Evolutionary conservation across 2,797 vertebrate species (phyloP), one percentile per base, ranked within the genome.

Genomic region (Alcedo atthis): DNA sequence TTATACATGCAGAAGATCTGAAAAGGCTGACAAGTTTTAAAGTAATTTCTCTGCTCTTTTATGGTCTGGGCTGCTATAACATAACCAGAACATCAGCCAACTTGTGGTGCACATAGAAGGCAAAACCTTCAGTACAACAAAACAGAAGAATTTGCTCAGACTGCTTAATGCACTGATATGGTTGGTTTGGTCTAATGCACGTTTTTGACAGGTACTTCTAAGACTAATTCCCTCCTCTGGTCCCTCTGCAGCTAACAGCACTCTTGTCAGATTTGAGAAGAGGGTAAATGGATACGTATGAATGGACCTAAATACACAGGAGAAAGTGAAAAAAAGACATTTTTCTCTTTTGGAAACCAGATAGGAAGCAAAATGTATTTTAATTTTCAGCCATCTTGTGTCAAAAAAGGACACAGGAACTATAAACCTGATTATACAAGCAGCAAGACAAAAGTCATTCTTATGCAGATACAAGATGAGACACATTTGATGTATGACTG

Each of bases 281-380:
- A 49, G 10, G 8, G 19, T 20, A 32, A 2, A 53, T 32, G 14
- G 61, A 46, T n/a, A 69, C 0, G 0, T 22, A 49, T 4, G 11
- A 75, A 78, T 16, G 24, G 30, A 69, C 21, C 43, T 49, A 85
- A 90, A 66, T 6, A 46, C 12, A 70, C 13, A 73, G 3, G 5
- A 21, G 9, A 8, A 46, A 3, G 12, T 20, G 15, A 40, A 73
- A 80, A 37, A 58, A 33, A 1, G 71, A 42, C 5, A 43, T 21
- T 46, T 30, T 10, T 82, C 22, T 21, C 26, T 88, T 70, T 43
- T 58, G 8, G 25, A 69, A 35, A 21, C 15, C 59, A 74, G 45
- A 33, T 35, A 58, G 21, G 22, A 37, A 83, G 14, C 2, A 84
- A 92, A 92, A 67, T 5, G 11, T 19, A 26, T n/a, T 86, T 42